phyloP scores from a whole-genome alignment of 1,140 invertebrate genomes.

The Drosophila pallidifrons region DNA sequence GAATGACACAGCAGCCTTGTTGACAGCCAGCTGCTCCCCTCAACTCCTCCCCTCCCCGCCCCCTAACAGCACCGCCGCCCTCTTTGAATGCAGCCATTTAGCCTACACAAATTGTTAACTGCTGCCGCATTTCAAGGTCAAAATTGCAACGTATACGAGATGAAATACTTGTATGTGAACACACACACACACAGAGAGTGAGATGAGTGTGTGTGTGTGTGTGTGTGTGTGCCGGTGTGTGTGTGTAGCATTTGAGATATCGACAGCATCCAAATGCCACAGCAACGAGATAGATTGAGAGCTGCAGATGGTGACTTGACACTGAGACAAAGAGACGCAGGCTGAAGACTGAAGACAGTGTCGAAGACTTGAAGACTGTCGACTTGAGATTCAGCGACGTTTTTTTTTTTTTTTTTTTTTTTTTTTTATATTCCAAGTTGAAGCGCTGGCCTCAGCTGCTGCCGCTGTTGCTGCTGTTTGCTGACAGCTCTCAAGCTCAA shows the following conservation, averaged over 20 bases:
- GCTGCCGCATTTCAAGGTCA: slow-evolving; percentile 67
- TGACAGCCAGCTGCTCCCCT: neutral
- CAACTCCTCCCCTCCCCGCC: neutral
- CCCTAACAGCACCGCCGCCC: neutral
- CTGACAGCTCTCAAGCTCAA: slow-evolving; percentile 41
- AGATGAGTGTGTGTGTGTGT: too few relatives aligned
- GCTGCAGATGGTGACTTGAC: slow-evolving; percentile 55
- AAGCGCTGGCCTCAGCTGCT: slow-evolving; percentile 38
- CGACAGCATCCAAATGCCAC: slow-evolving; percentile 59
- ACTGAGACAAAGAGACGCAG: slow-evolving; percentile 36
- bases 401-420: neutral
- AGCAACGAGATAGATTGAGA: slow-evolving; percentile 28
- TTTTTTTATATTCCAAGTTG: slow-evolving; percentile 31
- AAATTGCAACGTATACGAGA: slow-evolving; percentile 59
- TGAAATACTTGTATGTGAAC: slow-evolving; percentile 44
- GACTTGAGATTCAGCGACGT: slow-evolving; percentile 15
- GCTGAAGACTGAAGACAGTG: slow-evolving; percentile 17
- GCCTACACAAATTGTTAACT: slow-evolving; percentile 43
- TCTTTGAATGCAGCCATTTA: neutral
- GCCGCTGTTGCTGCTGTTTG: neutral
- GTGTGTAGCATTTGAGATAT: slow-evolving; percentile 54
- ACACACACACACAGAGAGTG: slow-evolving; percentile 20
- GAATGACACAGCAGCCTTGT: slow-evolving; percentile 56
- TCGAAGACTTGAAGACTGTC: slow-evolving; percentile 7
- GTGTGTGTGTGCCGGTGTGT: slow-evolving; percentile 17